phyloP scores from a whole-genome alignment of 2,888 invertebrate species.

The Mylabris sibirica region DNA sequence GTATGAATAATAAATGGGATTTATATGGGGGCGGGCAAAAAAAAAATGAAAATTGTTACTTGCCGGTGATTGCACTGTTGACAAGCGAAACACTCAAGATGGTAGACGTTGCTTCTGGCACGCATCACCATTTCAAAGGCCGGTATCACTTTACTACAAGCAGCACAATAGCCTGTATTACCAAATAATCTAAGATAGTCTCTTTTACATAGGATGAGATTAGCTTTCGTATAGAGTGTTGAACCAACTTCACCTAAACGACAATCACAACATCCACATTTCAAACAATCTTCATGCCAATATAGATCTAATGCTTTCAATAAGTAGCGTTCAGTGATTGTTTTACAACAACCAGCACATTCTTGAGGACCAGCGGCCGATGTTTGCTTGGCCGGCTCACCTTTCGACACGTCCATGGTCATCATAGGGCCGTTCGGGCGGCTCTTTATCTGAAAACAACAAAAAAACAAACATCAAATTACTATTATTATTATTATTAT shows the following conservation, averaged over 20 bases:
- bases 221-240: slow-evolving; percentile 93
- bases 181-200: slow-evolving; percentile 97
- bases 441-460: slow-evolving; percentile 56
- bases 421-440: slow-evolving; percentile 68
- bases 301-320: slow-evolving; percentile 91
- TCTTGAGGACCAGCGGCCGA: slow-evolving; percentile 70
- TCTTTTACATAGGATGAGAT: slow-evolving; percentile 93
- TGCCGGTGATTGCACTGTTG: slow-evolving; percentile 98
- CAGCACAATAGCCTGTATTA: slow-evolving; percentile 94
- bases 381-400: slow-evolving; percentile 65
- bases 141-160: slow-evolving; percentile 97
- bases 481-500: background rate
- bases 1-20: slow-evolving; percentile 12
- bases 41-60: slow-evolving; percentile 48
- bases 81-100: slow-evolving; percentile 97
- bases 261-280: slow-evolving; percentile 97
- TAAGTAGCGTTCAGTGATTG: slow-evolving; percentile 89
- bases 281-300: slow-evolving; percentile 98
- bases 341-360: slow-evolving; percentile 94
- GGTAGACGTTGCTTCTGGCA: slow-evolving; percentile 95
- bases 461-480: slow-evolving; percentile 16
- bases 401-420: slow-evolving; percentile 90
- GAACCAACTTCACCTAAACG: slow-evolving; percentile 95
- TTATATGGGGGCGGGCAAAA: background rate
- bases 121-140: slow-evolving; percentile 99